Evolutionary conservation across 2,888 invertebrate genomes (phyloP).

Genomic region (Marasmarcha lunaedactyla): DNA sequence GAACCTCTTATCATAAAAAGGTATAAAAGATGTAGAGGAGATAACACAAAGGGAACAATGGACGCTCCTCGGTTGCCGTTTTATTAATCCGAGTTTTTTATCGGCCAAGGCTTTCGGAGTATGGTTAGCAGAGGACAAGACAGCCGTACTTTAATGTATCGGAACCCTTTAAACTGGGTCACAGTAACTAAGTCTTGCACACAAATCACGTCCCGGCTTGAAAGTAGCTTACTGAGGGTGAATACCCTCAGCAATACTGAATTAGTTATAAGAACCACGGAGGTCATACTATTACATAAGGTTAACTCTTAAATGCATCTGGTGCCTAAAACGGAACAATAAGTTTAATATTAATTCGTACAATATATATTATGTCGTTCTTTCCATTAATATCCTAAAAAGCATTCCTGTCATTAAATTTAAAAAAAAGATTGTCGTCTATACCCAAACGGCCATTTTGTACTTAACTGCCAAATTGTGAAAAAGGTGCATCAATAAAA

Average conservation of each 20-base stretch:
- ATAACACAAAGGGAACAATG: conserved; percentile 37
- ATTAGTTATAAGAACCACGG: background rate
- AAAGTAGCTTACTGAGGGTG: background rate
- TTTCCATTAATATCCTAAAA: too few species aligned
- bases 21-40: conserved; percentile 1
- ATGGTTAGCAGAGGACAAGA: conserved; percentile 2
- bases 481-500: too few species aligned
- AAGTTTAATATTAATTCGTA: too few species aligned
- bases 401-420: too few species aligned
- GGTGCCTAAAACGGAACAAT: too few species aligned
- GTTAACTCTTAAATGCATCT: too few species aligned
- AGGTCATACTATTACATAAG: too few species aligned
- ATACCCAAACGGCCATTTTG: too few species aligned
- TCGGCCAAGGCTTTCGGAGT: conserved; percentile 47
- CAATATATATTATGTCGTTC: too few species aligned
- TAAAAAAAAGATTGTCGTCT: too few species aligned
- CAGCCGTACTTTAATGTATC: background rate
- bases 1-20: background rate
- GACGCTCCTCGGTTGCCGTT: conserved; percentile 27
- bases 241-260: background rate
- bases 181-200: background rate
- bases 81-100: conserved; percentile 48
- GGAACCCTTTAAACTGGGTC: background rate
- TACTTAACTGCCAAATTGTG: too few species aligned
- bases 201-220: background rate